Evolutionary conservation across 2,888 invertebrate genomes (phyloP), one percentile per base, ranked within the genome.

Genomic region (Imbricaverruca yamaguchii): DNA sequence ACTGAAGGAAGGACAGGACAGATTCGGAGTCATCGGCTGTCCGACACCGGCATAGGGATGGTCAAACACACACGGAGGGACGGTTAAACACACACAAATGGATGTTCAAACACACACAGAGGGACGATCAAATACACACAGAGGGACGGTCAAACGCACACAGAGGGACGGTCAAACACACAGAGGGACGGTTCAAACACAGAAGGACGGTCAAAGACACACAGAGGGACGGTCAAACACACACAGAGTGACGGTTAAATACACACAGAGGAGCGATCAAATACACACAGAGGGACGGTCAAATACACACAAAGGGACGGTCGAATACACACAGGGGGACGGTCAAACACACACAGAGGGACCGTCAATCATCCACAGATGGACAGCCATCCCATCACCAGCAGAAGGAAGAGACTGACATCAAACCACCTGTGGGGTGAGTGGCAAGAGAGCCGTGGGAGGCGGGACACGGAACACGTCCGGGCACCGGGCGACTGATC

Each of bases 151-250:
- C 56, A 56, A 1, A 80, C 18, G 56, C 56, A 59, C 11, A 56
- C 56, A 80, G 1, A 59, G 7, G 56, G 21, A 80, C 59, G 56
- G 8, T 9, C 25, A 80, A 7, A 56, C 59, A 80, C 59, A 80
- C 56, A 80, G 21, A 80, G n/a, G 21, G 13, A 61, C 13, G 15
- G 61, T 6, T 2, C 61, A 56, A 6, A 80, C 59, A 80, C 59
- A 59, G n/a, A 80, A 8, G 25, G n/a, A 80, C 59, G 25, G 12
- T 9, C 59, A 80, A 7, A 74, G 10, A 80, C 81, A 69, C 74
- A 81, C 81, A 81, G 39, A 74, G 57, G 74, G 18, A 81, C 63
- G 39, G n/a, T 11, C 23, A 21, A 12, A 65, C 25, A 65, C n/a
- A 65, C n/a, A 80, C 57, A 81, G 23, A 69, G 53, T 10, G 23